Evolutionary conservation across 2,888 invertebrate species (phyloP), one percentile per base, ranked within the genome.

Genomic region (Cheilosia vulpina): DNA sequence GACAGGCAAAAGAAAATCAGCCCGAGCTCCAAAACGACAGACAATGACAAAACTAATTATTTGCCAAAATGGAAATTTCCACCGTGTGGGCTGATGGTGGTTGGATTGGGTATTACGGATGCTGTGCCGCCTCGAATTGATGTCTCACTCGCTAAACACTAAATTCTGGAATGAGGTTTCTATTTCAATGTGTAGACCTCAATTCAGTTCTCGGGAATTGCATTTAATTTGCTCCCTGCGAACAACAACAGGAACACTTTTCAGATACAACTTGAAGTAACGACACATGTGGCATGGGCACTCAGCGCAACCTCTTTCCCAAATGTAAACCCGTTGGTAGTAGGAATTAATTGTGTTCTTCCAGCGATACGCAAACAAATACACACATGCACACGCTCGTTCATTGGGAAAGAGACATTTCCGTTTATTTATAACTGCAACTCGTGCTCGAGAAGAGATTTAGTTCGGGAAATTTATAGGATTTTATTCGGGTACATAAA

Each of bases 31-130:
- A 65, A 53, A 66, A 53, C 82, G 68, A 73, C 71, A 85, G 72
- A 77, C 87, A 82, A 75, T 78, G 87, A 82, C 87, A 82, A 87
- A 82, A 78, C 87, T 87, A 87, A 87, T 87, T 87, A 82, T 78
- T 87, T 85, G 81, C 81, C 76, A 76, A 85, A 76, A 81, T 81
- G 81, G 62, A 76, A 85, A 80, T 84, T 80, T 71, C 19, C 80
- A 71, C 69, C 66, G 55, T 62, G 53, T 21, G 55, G 38, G 50
- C 24, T 45, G 47, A 24, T 17, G 52, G 45, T 45, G 60, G 45
- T 55, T 52, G 41, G 60, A 15, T 38, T 53, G 38, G 41, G 63
- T 72, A 63, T 34, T 62, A 41, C 34, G 66, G 66, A 68, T 63
- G 68, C 57, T 13, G 38, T 13, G 13, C 13, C 52, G 1, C 50